Percentiles rank a stretch among this genome's conserved stretches.
phyloP scores from a whole-genome alignment of 2,888 invertebrate genomes.

The Andrena chrysosceles region DNA sequence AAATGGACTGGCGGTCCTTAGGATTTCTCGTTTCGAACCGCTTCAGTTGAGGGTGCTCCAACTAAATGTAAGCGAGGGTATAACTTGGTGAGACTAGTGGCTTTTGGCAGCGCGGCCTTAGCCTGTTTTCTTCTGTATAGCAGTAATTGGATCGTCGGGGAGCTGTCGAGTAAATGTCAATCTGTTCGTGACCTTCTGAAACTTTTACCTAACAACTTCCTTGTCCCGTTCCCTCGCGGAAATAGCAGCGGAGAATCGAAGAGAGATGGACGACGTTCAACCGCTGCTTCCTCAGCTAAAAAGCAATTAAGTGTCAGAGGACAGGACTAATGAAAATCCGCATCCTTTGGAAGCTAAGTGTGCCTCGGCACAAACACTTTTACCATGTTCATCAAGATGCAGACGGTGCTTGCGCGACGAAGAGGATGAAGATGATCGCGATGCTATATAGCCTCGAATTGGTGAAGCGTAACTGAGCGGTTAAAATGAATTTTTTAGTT shows the following conservation, averaged over 20 bases:
- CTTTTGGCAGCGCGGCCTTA: conserved; percentile 42
- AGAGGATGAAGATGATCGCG: too few species aligned
- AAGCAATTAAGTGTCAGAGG: conserved; percentile 9
- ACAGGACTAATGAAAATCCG: neutral
- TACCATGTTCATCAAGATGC: too few species aligned
- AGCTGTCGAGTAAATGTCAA: conserved; percentile 58
- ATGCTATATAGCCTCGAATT: too few species aligned
- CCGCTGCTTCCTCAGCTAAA: neutral
- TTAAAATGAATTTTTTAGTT: too few species aligned
- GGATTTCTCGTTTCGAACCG: conserved; percentile 16
- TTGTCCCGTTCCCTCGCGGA: conserved; percentile 20
- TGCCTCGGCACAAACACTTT: neutral
- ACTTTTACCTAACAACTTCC: conserved; percentile 55
- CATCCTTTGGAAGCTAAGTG: neutral
- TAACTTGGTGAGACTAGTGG: conserved; percentile 47
- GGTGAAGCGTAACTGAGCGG: too few species aligned
- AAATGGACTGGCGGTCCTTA: conserved; percentile 1
- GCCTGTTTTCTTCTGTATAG: conserved; percentile 39
- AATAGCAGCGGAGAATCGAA: neutral
- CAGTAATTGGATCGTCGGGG: conserved; percentile 60
- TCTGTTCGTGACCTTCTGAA: conserved; percentile 37
- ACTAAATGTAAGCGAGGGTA: conserved; percentile 51
- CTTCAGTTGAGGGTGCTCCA: conserved; percentile 14
- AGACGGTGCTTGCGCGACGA: too few species aligned
- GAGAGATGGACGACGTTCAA: neutral